Evolutionary conservation across 2,888 invertebrate genomes (phyloP), one percentile per base, ranked within the genome.

Genomic region (Anarsia innoxiella): DNA sequence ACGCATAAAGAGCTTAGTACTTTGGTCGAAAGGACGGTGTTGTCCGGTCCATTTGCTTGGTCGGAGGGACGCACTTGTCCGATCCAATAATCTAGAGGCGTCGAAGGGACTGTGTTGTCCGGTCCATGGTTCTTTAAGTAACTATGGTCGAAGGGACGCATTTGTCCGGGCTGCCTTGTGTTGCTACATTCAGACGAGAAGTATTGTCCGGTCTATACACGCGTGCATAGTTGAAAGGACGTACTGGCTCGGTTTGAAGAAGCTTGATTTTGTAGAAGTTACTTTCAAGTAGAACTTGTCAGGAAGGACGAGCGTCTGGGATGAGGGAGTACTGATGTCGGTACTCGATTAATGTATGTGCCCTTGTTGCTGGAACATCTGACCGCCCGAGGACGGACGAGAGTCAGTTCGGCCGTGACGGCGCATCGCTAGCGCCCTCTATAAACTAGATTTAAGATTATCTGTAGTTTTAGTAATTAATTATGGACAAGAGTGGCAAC

Each of bases 371-470:
- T 14, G 30, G 30, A 30, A 30, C 11, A 30, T 9, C 5, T 6
- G 3, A 12, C 3, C 30, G 30, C 14, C 30, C 30, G 30, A 14
- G 30, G 30, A 30, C 30, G 30, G 30, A n/a, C 30, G 13, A 13
- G 2, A n/a, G 30, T 30, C 30, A 30, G 30, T 30, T 15, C n/a
- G 30, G 30, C 30, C 30, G 30, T 30, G 30, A 30, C 30, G 30
- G 30, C 30, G 30, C 30, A 14, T 30, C 15, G 14, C 15, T 2
- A 11, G 30, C 30, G 30, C 15, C 30, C 2, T 12, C 28, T 28
- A 19, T 19, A 19, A 8, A 19, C 8, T 19, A 5, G 19, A 19
- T 19, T 19, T 19, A 19, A n/a, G n/a, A n/a, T n/a, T n/a, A n/a
- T n/a, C n/a, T n/a, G n/a, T n/a, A n/a, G n/a, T n/a, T n/a, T n/a